Conservation (phyloP, 2,113 vertebrate genomes). For the Aplodontia rufa region DNA sequence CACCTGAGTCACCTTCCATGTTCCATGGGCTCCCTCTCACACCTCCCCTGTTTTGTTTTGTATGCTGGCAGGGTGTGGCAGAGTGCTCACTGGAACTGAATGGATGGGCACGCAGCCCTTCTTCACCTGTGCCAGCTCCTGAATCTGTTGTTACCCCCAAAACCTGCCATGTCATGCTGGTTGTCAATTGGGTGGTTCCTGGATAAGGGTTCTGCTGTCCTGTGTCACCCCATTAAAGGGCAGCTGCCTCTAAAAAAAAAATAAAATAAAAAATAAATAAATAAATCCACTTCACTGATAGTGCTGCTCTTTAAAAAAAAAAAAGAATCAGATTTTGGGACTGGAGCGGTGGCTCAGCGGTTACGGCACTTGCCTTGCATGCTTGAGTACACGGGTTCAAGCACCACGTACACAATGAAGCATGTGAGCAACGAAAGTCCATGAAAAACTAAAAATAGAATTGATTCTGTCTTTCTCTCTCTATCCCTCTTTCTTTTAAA, state of each 20-base stretch:
- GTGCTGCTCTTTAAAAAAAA: too few relatives aligned
- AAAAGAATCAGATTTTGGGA: too few relatives aligned
- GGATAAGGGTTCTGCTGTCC: not conserved
- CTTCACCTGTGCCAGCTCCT: not conserved
- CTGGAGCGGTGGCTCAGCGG: too few relatives aligned
- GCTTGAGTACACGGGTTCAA: too few relatives aligned
- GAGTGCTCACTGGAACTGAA: conserved; percentile 35
- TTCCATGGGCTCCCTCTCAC: not conserved
- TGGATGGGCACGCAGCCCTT: not conserved
- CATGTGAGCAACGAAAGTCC: too few relatives aligned
- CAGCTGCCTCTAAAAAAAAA: conserved; percentile 42
- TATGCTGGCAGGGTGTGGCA: conserved; percentile 38
- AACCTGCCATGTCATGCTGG: not conserved
- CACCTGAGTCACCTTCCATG: conserved; percentile 58
- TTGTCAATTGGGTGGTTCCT: not conserved
- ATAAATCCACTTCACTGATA: too few relatives aligned
- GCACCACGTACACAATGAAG: too few relatives aligned
- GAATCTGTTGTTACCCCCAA: conserved; percentile 19
- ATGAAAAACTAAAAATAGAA: too few relatives aligned
- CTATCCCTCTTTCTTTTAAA: too few relatives aligned
- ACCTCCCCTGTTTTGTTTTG: not conserved
- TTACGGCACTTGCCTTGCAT: too few relatives aligned
- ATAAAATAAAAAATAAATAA: too few relatives aligned
- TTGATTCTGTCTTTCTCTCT: too few relatives aligned
- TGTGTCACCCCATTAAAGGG: conserved; percentile 69